Percentiles rank a stretch among this genome's conserved stretches.
phyloP scores from a whole-genome alignment of 2,797 vertebrate genomes.

The Xiphorhynchus erythropygius region DNA sequence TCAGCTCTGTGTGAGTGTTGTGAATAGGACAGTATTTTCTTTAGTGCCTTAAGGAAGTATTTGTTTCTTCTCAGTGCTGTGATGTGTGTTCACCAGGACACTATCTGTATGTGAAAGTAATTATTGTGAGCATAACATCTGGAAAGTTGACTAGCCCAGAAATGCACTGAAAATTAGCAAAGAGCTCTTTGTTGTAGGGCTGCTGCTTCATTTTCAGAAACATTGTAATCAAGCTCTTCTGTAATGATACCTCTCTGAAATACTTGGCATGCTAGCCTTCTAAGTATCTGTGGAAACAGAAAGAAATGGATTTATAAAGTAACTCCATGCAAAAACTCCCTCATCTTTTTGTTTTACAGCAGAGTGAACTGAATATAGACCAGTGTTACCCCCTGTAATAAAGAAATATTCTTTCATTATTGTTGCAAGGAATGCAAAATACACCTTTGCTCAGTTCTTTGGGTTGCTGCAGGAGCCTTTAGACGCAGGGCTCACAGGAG shows the following conservation, averaged over 20 bases:
- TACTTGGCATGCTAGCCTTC: neutral
- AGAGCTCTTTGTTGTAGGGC: neutral
- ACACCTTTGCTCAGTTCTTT: neutral
- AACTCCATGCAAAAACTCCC: neutral
- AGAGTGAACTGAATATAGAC: neutral
- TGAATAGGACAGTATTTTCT: neutral
- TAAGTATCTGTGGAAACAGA: neutral
- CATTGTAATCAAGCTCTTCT: neutral
- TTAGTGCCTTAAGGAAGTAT: neutral
- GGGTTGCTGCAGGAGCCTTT: neutral
- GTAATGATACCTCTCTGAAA: constrained; percentile 1
- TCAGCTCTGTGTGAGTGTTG: neutral
- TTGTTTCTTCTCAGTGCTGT: neutral
- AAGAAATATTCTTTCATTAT: neutral
- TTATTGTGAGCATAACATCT: neutral
- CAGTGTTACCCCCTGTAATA: neutral
- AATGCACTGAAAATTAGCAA: neutral
- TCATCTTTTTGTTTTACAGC: neutral
- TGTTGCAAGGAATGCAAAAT: neutral
- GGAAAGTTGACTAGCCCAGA: neutral
- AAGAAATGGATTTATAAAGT: neutral
- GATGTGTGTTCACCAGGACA: neutral
- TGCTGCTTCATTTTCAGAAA: neutral
- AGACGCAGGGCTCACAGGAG: neutral
- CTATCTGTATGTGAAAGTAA: neutral